Percentiles rank a stretch among this genome's conserved stretches.
These are phyloP conservation scores for Agonopterix subpropinquella DNA, from an alignment of 2,888 invertebrate species.

Conservation along the genomic window DNA sequence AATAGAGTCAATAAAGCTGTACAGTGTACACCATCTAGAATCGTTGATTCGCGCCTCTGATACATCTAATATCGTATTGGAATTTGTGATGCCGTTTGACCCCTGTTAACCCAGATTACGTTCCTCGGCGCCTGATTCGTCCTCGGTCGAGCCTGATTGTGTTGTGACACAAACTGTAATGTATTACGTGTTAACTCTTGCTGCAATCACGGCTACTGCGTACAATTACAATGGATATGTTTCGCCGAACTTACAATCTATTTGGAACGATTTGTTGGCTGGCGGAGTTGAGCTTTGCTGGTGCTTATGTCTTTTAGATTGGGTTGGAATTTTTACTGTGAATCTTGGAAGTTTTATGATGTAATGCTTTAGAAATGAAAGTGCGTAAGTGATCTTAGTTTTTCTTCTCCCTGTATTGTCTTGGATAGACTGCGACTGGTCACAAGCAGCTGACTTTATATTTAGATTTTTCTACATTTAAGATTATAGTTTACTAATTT, in stretches of 20 bases:
- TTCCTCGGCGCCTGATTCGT: slow-evolving; percentile 75
- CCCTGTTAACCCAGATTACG: slow-evolving; percentile 85
- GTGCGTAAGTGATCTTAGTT: too few species aligned
- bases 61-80: slow-evolving; percentile 78
- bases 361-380: too few species aligned
- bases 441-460: too few species aligned
- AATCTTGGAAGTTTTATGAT: too few species aligned
- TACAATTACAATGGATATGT: slow-evolving; percentile 69
- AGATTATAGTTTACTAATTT: too few species aligned
- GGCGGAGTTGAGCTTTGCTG: neutral
- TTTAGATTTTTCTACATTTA: too few species aligned
- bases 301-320: too few species aligned
- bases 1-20: slow-evolving; percentile 19
- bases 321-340: too few species aligned
- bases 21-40: slow-evolving; percentile 37
- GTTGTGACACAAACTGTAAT: slow-evolving; percentile 77
- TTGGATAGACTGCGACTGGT: too few species aligned
- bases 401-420: too few species aligned
- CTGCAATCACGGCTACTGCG: slow-evolving; percentile 70
- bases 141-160: slow-evolving; percentile 71
- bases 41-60: slow-evolving; percentile 73
- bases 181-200: slow-evolving; percentile 76
- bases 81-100: slow-evolving; percentile 84
- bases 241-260: slow-evolving; percentile 61
- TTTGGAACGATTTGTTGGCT: slow-evolving; percentile 34